phyloP scores from a whole-genome alignment of 2,888 invertebrate genomes.

The Hydrotaea diabolus region DNA sequence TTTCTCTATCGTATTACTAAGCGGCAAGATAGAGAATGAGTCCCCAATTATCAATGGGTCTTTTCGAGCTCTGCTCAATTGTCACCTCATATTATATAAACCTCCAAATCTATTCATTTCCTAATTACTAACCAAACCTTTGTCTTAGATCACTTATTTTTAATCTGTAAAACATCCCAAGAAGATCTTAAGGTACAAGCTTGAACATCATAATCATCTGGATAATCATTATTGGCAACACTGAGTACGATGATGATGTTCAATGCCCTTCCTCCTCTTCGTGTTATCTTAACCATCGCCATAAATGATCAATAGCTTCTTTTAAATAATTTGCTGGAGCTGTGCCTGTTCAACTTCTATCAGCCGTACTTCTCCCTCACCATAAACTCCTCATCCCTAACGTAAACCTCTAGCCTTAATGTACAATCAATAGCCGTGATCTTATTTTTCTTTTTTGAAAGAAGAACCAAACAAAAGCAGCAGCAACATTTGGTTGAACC shows the following conservation, averaged over 20 bases:
- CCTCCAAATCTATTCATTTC: too few relatives aligned
- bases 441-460: slow-evolving; percentile 20
- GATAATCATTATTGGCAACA: not conserved
- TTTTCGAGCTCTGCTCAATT: too few relatives aligned
- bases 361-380: not conserved
- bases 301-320: slow-evolving; percentile 53
- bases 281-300: slow-evolving; percentile 48
- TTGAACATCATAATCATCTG: not conserved
- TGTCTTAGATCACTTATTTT: too few relatives aligned
- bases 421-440: slow-evolving; percentile 59
- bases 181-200: too few relatives aligned
- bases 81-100: too few relatives aligned
- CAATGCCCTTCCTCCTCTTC: not conserved
- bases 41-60: too few relatives aligned
- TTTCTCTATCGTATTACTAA: too few relatives aligned
- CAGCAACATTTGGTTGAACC: not conserved
- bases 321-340: not conserved
- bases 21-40: too few relatives aligned
- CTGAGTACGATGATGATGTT: not conserved
- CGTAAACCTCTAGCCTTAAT: slow-evolving; percentile 30
- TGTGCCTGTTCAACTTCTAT: not conserved
- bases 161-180: too few relatives aligned
- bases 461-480: not conserved
- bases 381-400: not conserved
- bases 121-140: too few relatives aligned